Conservation (phyloP, 2,797 vertebrate species). For the Acanthurus lineatus region DNA sequence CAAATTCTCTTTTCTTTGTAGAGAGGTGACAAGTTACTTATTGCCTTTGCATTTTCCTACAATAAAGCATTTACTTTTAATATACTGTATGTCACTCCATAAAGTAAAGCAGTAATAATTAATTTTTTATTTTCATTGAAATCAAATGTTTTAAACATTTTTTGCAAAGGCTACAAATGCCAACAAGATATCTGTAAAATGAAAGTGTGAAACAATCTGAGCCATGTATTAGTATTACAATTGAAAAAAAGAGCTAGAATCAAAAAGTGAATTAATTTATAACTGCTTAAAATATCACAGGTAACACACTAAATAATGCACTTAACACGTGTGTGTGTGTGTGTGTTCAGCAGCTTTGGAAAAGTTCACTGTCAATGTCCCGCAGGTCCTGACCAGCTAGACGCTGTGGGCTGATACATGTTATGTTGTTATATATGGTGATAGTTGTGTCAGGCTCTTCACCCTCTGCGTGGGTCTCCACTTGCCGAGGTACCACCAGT, state of each 20-base stretch:
- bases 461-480: conserved; percentile 89
- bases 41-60: background rate
- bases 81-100: background rate
- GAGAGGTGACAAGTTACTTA: background rate
- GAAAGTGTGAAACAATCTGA: background rate
- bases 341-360: conserved; percentile 86
- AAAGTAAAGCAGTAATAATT: conserved; percentile 4
- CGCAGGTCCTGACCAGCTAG: conserved; percentile 90
- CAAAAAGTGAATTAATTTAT: conserved; percentile 9
- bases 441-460: conserved; percentile 88
- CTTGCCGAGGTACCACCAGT: conserved; percentile 86
- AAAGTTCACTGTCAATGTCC: conserved; percentile 86
- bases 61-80: background rate
- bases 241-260: conserved; percentile 19
- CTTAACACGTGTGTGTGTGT: conserved; percentile 10
- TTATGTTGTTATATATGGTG: conserved; percentile 95
- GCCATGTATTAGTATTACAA: background rate
- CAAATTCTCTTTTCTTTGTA: background rate
- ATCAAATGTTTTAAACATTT: conserved; percentile 3
- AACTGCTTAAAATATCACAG: conserved; percentile 5
- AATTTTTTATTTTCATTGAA: background rate
- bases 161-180: background rate
- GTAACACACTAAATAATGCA: background rate
- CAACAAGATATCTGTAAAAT: conserved; percentile 6
- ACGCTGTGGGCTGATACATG: conserved; percentile 87